Conservation (phyloP, 2,888 invertebrate species). For the Phlogophora meticulosa region DNA sequence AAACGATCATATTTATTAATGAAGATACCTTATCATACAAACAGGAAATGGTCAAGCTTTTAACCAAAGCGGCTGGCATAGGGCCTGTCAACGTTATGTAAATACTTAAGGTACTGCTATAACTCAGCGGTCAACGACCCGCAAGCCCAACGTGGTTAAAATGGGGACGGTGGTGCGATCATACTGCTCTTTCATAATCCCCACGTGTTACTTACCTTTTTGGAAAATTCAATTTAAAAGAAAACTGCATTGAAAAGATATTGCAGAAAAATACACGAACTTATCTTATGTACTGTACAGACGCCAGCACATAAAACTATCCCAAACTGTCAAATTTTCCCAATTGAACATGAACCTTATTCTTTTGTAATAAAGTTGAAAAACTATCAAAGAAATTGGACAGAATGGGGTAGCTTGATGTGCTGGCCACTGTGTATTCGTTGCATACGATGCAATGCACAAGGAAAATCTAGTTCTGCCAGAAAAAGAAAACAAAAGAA, state of each 20-base stretch:
- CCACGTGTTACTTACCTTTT: not conserved
- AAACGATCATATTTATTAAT: conserved; percentile 16
- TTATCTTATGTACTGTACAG: not conserved
- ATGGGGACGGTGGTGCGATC: not conserved
- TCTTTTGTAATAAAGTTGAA: no score
- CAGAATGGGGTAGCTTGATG: no score
- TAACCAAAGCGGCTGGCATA: conserved; percentile 36
- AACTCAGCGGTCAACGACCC: conserved; percentile 44
- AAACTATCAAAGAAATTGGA: no score
- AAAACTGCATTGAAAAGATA: not conserved
- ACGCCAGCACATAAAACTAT: no score
- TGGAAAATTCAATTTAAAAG: not conserved
- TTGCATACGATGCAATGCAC: no score
- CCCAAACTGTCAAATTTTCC: no score
- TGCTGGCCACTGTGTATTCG: no score
- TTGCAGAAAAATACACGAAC: not conserved
- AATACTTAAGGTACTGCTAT: conserved; percentile 38
- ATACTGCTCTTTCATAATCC: not conserved
- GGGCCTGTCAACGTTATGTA: conserved; percentile 45
- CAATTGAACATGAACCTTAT: no score
- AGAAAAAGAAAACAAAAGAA: not conserved
- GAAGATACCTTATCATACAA: conserved; percentile 28
- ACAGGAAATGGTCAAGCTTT: conserved; percentile 45
- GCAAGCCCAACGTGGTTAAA: conserved; percentile 8
- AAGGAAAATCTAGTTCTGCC: no score